Evolutionary conservation across 2,888 invertebrate species (phyloP).

Genomic region (Caenorhabditis japonica): DNA sequence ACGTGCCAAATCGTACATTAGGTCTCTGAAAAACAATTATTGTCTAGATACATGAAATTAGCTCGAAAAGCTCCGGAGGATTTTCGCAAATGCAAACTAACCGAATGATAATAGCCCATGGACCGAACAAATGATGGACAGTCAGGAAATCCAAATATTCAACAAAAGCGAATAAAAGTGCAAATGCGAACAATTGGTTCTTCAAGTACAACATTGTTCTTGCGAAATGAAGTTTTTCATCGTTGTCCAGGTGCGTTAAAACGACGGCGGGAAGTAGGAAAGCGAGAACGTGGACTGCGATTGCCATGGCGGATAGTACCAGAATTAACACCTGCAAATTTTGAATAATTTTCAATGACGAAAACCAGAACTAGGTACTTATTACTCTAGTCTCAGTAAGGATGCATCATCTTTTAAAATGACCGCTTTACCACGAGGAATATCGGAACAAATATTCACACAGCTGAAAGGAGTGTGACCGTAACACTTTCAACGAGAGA

Average conservation of each 20-base stretch:
- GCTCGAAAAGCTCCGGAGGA: not conserved
- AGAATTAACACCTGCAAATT: constrained; percentile 68
- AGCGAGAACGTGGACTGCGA: constrained; percentile 76
- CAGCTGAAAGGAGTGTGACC: too few relatives aligned
- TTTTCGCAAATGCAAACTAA: constrained; percentile 11
- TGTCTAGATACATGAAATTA: not conserved
- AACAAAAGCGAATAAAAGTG: constrained; percentile 94
- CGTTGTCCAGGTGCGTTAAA: constrained; percentile 73
- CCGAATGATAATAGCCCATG: constrained; percentile 99
- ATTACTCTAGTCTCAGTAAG: too few relatives aligned
- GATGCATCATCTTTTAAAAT: too few relatives aligned
- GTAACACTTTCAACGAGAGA: too few relatives aligned
- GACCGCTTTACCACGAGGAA: too few relatives aligned
- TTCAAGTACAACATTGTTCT: constrained; percentile 86
- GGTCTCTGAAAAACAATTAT: constrained; percentile 63
- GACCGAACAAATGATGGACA: constrained; percentile 98
- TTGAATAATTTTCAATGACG: too few relatives aligned
- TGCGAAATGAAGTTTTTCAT: constrained; percentile 76
- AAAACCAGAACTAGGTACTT: too few relatives aligned
- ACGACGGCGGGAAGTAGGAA: constrained; percentile 74
- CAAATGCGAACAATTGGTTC: constrained; percentile 95
- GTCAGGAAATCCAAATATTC: constrained; percentile 92
- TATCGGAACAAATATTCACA: too few relatives aligned
- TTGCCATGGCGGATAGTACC: constrained; percentile 72
- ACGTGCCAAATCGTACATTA: constrained; percentile 80